Evolutionary conservation across 2,888 invertebrate species (phyloP).

Genomic region (Drosophila multiciliata): DNA sequence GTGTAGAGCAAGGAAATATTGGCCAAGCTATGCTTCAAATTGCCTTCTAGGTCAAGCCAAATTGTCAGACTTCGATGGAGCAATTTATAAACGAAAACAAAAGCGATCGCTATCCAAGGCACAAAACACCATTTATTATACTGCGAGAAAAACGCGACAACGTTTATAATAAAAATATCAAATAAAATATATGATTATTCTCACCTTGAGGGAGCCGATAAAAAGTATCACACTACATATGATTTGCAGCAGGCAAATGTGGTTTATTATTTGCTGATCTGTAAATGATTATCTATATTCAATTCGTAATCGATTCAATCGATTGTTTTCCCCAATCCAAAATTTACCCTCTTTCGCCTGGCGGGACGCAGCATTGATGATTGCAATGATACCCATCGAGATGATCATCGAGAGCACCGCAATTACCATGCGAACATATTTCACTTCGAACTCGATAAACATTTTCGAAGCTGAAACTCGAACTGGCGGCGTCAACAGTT

Average conservation of each 20-base stretch:
- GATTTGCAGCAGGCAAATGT: conserved; percentile 55
- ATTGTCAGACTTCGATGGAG: conserved; percentile 24
- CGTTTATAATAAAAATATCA: neutral
- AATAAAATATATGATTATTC: neutral
- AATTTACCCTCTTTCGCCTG: conserved; percentile 21
- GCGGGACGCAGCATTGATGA: neutral
- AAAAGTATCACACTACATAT: conserved; percentile 31
- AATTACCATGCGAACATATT: conserved; percentile 23
- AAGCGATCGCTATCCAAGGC: conserved; percentile 54
- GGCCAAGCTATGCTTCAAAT: rapidly evolving
- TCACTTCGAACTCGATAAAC: neutral
- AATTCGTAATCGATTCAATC: conserved; percentile 3
- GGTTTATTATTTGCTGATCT: conserved; percentile 34
- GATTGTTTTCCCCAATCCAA: neutral
- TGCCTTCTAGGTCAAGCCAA: neutral
- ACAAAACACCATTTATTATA: conserved; percentile 41
- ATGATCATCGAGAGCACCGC: conserved; percentile 35
- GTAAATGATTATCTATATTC: neutral
- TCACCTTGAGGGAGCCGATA: conserved; percentile 36
- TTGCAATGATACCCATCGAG: conserved; percentile 28
- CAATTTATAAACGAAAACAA: conserved; percentile 43
- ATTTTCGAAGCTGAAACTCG: conserved; percentile 1
- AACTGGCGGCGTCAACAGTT: conserved; percentile 29
- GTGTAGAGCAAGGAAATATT: conserved; percentile 11
- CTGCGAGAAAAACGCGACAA: conserved; percentile 10